These are phyloP conservation scores for Vireo altiloquus DNA, from an alignment of 2,113 vertebrate species.

Conservation along the genomic window DNA sequence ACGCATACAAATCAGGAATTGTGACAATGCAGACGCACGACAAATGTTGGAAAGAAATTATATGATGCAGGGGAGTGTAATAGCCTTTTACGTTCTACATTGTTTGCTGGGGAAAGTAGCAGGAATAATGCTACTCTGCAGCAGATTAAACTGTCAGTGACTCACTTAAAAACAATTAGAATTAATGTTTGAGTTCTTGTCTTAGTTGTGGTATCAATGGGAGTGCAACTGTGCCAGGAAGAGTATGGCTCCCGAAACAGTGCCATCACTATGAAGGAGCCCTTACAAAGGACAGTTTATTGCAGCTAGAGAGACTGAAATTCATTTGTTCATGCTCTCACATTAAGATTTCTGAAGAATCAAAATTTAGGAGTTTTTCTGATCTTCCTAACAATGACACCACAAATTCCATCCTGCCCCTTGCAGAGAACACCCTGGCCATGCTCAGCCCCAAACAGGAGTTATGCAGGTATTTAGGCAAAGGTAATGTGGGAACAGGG, in stretches of 20 bases:
- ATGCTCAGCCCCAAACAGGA: background rate
- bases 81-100: background rate
- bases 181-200: background rate
- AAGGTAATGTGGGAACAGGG: background rate
- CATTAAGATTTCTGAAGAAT: background rate
- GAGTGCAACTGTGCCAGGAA: constrained; percentile 6
- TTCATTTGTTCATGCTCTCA: background rate
- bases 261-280: background rate
- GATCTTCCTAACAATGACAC: background rate
- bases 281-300: background rate
- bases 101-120: background rate
- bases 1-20: background rate
- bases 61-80: background rate
- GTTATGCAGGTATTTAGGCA: background rate
- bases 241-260: background rate
- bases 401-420: background rate
- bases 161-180: background rate
- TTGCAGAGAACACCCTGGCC: background rate
- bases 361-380: background rate
- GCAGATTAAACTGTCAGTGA: background rate
- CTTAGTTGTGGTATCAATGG: background rate
- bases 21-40: background rate
- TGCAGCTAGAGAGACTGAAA: background rate
- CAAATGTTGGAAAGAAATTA: background rate
- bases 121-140: background rate